Base-by-base conservation (phyloP, 1,140 invertebrate genomes). In the Aleiodes sp. region DNA sequence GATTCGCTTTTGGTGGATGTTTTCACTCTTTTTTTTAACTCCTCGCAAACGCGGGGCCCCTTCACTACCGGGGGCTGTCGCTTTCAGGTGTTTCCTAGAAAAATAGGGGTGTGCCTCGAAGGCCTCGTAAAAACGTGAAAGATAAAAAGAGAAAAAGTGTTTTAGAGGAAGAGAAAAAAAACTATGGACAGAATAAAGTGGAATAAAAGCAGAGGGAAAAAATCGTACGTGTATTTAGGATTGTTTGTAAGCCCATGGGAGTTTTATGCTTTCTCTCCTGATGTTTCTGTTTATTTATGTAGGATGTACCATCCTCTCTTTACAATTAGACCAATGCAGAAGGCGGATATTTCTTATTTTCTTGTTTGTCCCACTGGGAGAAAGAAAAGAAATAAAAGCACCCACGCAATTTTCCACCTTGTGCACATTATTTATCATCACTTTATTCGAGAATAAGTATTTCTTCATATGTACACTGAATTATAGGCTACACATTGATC, bases 371-470 rank as follows among this genome's bases (percentile, higher is more conserved):
- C 31, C 31, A 35, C 31, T 10, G 31, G 31, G 4, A 35, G 10
- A 4, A 35, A 52, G 19, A 12, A n/a, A 21, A 33, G n/a, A n/a
- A 2, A 6, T 26, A 0, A 26, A 21, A 26, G 28, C 14, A 28
- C 43, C 8, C 24, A 59, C 52, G 21, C 37, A 66, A 26, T 57
- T 73, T 70, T 29, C 71, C 71, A 61, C 59, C 52, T 31, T 33
- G 26, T 70, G 60, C 64, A 70, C 71, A 70, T 73, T 73, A 73
- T 73, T 73, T 73, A 73, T 73, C 71, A 60, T 68, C 65, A 70
- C 68, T 73, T 73, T 70, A 67, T 60, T 60, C 68, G 70, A 65
- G 65, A 73, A 73, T 73, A 73, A 73, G 68, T 68, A 52, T 70
- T 73, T 68, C 68, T 70, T 70, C 60, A 12, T 59, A n/a, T 24